Evolutionary conservation across 2,888 invertebrate species (phyloP).

Genomic region (Callyntrura guangdongensis): DNA sequence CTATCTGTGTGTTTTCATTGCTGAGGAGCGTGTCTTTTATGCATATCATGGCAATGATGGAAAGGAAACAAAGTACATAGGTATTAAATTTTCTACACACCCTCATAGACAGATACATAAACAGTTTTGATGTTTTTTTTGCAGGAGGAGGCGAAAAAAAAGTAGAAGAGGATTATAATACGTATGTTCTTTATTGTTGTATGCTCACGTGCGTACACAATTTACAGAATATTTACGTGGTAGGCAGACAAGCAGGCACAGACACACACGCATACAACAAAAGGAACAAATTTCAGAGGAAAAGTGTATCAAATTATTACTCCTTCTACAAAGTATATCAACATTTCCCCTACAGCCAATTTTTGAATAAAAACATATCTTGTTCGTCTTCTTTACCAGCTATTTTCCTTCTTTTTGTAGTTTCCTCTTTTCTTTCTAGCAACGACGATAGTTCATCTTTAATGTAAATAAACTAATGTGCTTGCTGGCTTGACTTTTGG

Average conservation of each 20-base stretch:
- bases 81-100: conserved; percentile 32
- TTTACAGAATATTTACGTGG: conserved; percentile 15
- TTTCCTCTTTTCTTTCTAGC: neutral
- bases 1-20: neutral
- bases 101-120: neutral
- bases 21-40: conserved; percentile 38
- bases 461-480: conserved; percentile 61
- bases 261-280: conserved; percentile 5
- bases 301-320: conserved; percentile 58
- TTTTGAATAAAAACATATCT: conserved; percentile 53
- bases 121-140: conserved; percentile 23
- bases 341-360: conserved; percentile 56
- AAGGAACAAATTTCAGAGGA: conserved; percentile 18
- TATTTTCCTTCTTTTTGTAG: conserved; percentile 45
- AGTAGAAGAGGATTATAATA: conserved; percentile 19
- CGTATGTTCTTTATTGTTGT: conserved; percentile 47
- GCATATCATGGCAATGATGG: conserved; percentile 26
- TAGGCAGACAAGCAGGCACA: neutral
- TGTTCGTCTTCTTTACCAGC: conserved; percentile 16
- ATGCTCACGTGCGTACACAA: conserved; percentile 58
- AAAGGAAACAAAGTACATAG: conserved; percentile 31
- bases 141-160: neutral
- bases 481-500: conserved; percentile 14
- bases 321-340: conserved; percentile 48
- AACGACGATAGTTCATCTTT: conserved; percentile 53